These are phyloP conservation scores for Dynastes grantii DNA, from an alignment of 2,888 invertebrate species.

Conservation along the genomic window DNA sequence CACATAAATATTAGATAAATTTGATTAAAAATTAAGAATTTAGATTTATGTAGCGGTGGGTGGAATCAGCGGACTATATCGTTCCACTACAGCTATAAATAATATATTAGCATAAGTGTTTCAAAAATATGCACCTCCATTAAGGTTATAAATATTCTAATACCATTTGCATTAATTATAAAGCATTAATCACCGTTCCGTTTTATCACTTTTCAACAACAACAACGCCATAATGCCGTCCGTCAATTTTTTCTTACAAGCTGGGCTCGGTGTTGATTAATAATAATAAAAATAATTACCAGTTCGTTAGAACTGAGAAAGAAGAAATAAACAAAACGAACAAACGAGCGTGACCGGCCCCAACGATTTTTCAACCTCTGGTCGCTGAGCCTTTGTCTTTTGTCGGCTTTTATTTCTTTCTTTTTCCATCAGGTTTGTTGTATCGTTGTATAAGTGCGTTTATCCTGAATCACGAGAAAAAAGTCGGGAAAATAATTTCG, in stretches of 20 bases:
- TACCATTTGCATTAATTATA: conserved; percentile 35
- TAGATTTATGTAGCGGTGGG: conserved; percentile 26
- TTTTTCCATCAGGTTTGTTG: conserved; percentile 5
- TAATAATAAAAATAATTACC: conserved; percentile 21
- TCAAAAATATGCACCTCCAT: conserved; percentile 19
- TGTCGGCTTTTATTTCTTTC: neutral
- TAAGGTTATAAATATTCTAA: conserved; percentile 32
- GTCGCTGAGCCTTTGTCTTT: conserved; percentile 15
- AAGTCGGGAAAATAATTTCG: conserved; percentile 50
- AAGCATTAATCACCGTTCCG: conserved; percentile 13
- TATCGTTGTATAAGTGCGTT: neutral
- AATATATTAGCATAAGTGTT: conserved; percentile 34
- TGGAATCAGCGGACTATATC: conserved; percentile 5
- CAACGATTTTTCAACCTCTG: conserved; percentile 23
- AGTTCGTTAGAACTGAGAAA: conserved; percentile 20
- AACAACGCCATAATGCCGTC: neutral
- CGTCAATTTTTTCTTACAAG: neutral
- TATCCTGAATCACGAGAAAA: conserved; percentile 36
- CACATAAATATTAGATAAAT: conserved; percentile 21
- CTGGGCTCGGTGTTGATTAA: conserved; percentile 24
- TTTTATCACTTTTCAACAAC: conserved; percentile 25
- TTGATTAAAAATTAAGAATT: conserved; percentile 28
- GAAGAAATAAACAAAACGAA: conserved; percentile 3
- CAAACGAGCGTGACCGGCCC: conserved; percentile 3
- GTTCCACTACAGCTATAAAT: neutral